Percentiles rank a stretch among this genome's conserved stretches.
Conservation (phyloP, 2,888 invertebrate genomes). For the Agrotis puta region DNA sequence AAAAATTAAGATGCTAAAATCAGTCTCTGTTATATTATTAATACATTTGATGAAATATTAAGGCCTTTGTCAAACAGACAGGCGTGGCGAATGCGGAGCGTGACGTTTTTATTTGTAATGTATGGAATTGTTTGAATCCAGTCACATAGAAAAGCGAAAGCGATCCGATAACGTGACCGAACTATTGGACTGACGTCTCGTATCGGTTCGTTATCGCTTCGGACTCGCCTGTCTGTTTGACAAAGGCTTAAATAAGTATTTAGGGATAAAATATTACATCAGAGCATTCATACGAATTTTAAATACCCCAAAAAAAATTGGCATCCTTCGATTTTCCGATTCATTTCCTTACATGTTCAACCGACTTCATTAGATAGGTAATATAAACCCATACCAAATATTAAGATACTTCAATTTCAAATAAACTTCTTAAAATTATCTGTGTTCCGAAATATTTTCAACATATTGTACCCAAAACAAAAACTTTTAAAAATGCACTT, state of each 20-base stretch:
- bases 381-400: not conserved
- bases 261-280: not conserved
- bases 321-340: not conserved
- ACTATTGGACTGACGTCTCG: too few relatives aligned
- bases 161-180: too few relatives aligned
- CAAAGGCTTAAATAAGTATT: not conserved
- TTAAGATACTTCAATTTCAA: not conserved
- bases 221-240: too few relatives aligned
- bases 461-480: constrained; percentile 14
- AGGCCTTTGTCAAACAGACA: too few relatives aligned
- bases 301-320: not conserved
- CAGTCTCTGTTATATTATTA: not conserved
- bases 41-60: not conserved
- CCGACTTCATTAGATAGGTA: too few relatives aligned
- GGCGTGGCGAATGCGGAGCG: too few relatives aligned
- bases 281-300: not conserved
- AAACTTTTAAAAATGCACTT: constrained; percentile 35
- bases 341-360: not conserved
- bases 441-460: constrained; percentile 12
- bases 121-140: too few relatives aligned
- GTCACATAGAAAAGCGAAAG: too few relatives aligned
- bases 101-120: too few relatives aligned
- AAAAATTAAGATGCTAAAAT: too few relatives aligned
- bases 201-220: too few relatives aligned
- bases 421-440: not conserved